These are phyloP conservation scores for Amphiduros pacificus DNA, from an alignment of 2,888 invertebrate species.

Conservation along the genomic window DNA sequence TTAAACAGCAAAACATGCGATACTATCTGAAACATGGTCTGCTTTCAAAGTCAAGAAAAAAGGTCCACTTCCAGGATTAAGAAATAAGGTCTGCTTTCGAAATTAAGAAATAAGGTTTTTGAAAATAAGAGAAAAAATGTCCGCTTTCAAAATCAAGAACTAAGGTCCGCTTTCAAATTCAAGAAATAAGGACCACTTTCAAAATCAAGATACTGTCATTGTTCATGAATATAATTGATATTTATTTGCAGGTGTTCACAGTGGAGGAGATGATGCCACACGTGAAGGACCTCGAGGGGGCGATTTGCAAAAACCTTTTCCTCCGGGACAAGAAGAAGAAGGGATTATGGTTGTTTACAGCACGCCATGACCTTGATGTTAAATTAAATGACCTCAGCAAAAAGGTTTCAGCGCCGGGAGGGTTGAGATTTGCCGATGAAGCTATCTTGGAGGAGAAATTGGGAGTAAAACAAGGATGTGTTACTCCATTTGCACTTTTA, in stretches of 20 bases:
- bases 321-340: conserved; percentile 57
- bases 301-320: conserved; percentile 57
- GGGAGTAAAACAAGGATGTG: conserved; percentile 56
- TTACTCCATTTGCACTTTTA: conserved; percentile 54
- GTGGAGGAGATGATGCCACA: conserved; percentile 54
- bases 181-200: no score
- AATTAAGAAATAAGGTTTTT: no score
- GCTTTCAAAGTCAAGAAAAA: no score
- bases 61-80: no score
- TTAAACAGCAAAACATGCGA: no score
- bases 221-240: neutral
- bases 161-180: no score
- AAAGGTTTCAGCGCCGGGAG: conserved; percentile 46
- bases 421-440: conserved; percentile 56
- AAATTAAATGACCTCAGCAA: conserved; percentile 53
- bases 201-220: no score
- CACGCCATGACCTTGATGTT: conserved; percentile 49
- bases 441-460: conserved; percentile 45
- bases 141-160: no score
- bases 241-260: conserved; percentile 53
- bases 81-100: no score
- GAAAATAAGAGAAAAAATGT: no score
- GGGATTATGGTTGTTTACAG: conserved; percentile 51
- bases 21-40: no score
- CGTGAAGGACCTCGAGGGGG: conserved; percentile 43